Evolutionary conservation across 1,140 invertebrate species (phyloP).

Genomic region (Adoxophyes honmai): DNA sequence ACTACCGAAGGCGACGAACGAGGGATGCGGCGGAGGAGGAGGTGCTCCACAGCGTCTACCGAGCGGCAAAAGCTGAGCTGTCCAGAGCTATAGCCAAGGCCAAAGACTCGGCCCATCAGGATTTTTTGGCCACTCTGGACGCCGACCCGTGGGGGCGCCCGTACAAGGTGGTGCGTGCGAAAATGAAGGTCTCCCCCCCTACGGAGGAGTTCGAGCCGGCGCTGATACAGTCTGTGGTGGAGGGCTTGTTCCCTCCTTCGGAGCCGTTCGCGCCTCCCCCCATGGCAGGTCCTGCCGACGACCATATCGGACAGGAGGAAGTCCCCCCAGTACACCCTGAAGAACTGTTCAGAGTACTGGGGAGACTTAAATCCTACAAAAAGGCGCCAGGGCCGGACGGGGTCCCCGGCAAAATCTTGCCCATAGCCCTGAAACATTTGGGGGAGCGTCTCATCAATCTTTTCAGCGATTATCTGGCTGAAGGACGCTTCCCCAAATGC

Average conservation of each 20-base stretch:
- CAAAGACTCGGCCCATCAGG: not conserved
- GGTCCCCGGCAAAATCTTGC: not conserved
- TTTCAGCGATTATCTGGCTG: not conserved
- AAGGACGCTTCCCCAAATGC: not conserved
- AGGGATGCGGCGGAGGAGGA: no score
- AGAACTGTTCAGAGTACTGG: not conserved
- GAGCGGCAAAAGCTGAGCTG: not conserved
- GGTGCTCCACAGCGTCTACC: no score
- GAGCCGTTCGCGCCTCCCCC: not conserved
- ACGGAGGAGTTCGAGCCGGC: slow-evolving; percentile 12
- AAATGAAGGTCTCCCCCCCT: slow-evolving; percentile 11
- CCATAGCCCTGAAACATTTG: not conserved
- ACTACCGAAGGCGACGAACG: no score
- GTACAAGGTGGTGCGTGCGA: slow-evolving; percentile 15
- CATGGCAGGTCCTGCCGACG: not conserved
- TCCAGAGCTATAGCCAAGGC: not conserved
- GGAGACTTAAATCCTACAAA: not conserved
- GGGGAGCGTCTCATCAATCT: not conserved
- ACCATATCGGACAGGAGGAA: not conserved
- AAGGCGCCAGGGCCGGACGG: not conserved
- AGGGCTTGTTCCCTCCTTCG: not conserved
- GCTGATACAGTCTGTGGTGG: not conserved
- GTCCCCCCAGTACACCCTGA: not conserved
- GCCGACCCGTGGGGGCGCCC: slow-evolving; percentile 19
- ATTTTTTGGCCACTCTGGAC: not conserved